phyloP scores from a whole-genome alignment of 2,113 vertebrate species.

The Silurus asotus region DNA sequence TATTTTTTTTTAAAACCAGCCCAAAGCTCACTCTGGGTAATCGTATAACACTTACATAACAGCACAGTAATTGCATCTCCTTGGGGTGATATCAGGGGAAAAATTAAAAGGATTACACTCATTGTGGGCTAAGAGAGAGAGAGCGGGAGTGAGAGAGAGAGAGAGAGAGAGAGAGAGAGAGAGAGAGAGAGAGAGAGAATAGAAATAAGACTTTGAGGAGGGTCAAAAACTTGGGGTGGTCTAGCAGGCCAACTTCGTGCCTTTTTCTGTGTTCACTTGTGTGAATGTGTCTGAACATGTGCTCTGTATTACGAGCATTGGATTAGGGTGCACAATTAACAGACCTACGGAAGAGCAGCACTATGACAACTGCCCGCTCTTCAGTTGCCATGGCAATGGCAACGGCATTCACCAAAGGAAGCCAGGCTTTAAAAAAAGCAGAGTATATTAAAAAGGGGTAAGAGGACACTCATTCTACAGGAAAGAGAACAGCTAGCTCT shows the following conservation, averaged over 20 bases:
- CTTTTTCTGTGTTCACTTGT: neutral
- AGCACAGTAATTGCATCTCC: neutral
- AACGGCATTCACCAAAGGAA: slow-evolving; percentile 41
- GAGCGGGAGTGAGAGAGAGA: neutral
- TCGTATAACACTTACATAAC: neutral
- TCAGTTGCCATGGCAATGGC: slow-evolving; percentile 51
- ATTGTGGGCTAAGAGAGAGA: neutral
- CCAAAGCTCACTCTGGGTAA: neutral
- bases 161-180: neutral
- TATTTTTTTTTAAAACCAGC: neutral
- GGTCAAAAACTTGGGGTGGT: neutral
- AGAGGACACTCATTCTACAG: slow-evolving; percentile 26
- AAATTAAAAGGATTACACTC: neutral
- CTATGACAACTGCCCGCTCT: slow-evolving; percentile 48
- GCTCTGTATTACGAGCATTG: neutral
- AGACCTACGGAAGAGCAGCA: slow-evolving; percentile 48
- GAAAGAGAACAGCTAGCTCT: neutral
- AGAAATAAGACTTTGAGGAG: neutral
- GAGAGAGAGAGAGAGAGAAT: neutral
- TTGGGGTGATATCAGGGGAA: neutral
- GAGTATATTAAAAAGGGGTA: slow-evolving; percentile 41
- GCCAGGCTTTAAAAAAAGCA: slow-evolving; percentile 31
- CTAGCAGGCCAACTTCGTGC: neutral
- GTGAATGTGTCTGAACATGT: slow-evolving; percentile 1
- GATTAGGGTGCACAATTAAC: slow-evolving; percentile 43